These are phyloP conservation scores for Peromyscus leucopus DNA, from an alignment of 2,113 vertebrate species.

Conservation along the genomic window DNA sequence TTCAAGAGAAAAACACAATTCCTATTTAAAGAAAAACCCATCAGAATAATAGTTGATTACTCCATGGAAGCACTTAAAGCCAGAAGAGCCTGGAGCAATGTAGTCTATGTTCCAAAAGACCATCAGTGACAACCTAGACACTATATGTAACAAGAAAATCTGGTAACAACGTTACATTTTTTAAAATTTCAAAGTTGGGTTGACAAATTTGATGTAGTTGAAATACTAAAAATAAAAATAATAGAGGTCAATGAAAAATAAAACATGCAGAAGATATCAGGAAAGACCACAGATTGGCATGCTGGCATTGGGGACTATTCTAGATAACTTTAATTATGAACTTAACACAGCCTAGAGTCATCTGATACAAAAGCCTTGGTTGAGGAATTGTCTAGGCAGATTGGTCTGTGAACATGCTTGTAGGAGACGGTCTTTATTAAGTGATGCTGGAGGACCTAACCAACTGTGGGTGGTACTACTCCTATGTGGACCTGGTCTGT, in stretches of 20 bases:
- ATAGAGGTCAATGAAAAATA: not conserved
- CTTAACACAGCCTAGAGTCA: not conserved
- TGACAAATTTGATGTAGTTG: not conserved
- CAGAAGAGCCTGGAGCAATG: not conserved
- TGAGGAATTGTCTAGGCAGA: not conserved
- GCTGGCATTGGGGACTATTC: not conserved
- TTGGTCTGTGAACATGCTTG: not conserved
- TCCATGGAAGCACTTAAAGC: not conserved
- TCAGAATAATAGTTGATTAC: not conserved
- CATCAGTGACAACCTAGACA: not conserved
- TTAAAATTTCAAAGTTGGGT: not conserved
- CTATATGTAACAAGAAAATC: not conserved
- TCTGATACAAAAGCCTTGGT: not conserved
- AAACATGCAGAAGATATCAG: not conserved
- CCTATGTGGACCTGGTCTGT: too few relatives aligned
- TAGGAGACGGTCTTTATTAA: not conserved
- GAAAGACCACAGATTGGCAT: not conserved
- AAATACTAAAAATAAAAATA: not conserved
- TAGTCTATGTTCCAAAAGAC: not conserved
- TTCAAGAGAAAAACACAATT: not conserved
- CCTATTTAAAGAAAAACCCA: not conserved
- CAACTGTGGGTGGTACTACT: not conserved
- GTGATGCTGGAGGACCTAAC: not conserved
- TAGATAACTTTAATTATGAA: not conserved
- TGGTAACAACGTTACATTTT: not conserved